Conservation (phyloP, 2,113 vertebrate species). For the Anser brachyrhynchus region DNA sequence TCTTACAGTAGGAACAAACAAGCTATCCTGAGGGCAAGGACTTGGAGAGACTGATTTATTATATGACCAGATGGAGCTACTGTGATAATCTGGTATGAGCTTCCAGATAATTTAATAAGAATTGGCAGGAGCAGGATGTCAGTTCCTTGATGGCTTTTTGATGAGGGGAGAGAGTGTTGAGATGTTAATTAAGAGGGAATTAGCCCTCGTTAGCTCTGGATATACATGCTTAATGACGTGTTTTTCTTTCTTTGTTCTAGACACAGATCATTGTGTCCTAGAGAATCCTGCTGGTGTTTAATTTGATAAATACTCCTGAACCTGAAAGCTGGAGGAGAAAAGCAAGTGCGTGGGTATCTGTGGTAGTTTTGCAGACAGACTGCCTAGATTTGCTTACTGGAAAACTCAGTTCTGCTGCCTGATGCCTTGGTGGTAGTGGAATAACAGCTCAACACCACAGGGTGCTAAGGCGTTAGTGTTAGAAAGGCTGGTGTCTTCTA, state of each 20-base stretch:
- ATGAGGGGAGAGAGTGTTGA: not conserved
- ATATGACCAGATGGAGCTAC: not conserved
- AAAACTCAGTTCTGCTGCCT: not conserved
- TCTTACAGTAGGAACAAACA: not conserved
- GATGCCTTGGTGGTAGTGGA: not conserved
- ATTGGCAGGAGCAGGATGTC: not conserved
- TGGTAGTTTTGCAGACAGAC: not conserved
- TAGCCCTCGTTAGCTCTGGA: not conserved
- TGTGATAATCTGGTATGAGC: not conserved
- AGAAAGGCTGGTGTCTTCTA: not conserved
- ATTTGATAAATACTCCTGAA: not conserved
- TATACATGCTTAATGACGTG: not conserved
- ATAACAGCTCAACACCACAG: not conserved
- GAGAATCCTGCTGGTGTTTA: not conserved
- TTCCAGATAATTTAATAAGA: conserved; percentile 20
- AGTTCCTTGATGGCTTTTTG: not conserved
- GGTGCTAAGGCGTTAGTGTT: not conserved
- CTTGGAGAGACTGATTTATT: not conserved
- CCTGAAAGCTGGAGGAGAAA: not conserved
- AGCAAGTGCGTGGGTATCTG: not conserved
- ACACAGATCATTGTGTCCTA: not conserved
- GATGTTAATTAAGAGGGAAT: conserved; percentile 29
- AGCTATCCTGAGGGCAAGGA: not conserved
- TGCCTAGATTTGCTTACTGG: not conserved
- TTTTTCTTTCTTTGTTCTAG: not conserved